Conservation (phyloP, 1,140 invertebrate genomes). For the Ericerus pela region DNA sequence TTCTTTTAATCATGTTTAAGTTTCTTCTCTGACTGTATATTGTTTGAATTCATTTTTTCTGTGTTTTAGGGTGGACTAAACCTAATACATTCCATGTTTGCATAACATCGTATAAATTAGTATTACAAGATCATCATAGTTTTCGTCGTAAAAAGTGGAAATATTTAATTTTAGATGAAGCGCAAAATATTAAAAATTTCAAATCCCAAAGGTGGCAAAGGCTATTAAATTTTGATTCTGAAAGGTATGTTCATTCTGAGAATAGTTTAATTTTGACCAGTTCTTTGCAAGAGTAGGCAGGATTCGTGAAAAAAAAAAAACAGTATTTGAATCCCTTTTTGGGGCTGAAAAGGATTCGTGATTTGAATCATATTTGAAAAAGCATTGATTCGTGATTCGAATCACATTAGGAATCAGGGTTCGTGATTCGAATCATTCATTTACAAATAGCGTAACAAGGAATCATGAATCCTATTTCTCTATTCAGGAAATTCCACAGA, state of each 20-base stretch:
- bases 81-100: constrained; percentile 98
- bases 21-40: neutral
- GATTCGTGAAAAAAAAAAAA: too few relatives aligned
- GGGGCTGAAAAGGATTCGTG: too few relatives aligned
- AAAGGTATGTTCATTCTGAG: constrained; percentile 64
- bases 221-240: constrained; percentile 89
- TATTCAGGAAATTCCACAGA: too few relatives aligned
- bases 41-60: constrained; percentile 4
- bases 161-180: constrained; percentile 97
- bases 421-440: too few relatives aligned
- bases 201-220: constrained; percentile 98
- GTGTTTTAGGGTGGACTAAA: constrained; percentile 81
- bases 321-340: too few relatives aligned
- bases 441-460: too few relatives aligned
- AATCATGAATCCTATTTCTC: too few relatives aligned
- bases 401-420: too few relatives aligned
- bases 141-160: constrained; percentile 98
- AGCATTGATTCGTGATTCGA: too few relatives aligned
- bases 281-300: too few relatives aligned
- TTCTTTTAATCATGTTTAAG: neutral
- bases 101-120: constrained; percentile 98
- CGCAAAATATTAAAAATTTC: constrained; percentile 99
- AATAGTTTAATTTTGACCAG: too few relatives aligned
- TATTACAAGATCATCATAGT: constrained; percentile 96
- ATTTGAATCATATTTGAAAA: too few relatives aligned